Evolutionary conservation across 2,113 vertebrate genomes (phyloP).

Genomic region (Rhipidura dahli): DNA sequence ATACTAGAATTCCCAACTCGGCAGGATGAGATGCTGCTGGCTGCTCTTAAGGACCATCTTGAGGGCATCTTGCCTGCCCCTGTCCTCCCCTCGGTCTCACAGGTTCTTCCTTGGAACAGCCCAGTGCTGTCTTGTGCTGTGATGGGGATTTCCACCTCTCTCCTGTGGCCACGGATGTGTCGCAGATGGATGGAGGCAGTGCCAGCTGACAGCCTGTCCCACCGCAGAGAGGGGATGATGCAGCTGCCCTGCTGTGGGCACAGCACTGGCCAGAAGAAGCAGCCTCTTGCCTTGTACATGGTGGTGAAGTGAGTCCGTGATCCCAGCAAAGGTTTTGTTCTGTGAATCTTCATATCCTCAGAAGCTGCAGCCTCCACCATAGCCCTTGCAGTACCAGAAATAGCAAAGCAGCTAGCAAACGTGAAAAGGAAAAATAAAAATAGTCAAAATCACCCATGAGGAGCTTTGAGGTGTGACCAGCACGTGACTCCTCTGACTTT

Average conservation of each 20-base stretch:
- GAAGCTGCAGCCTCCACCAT: neutral
- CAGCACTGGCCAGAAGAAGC: rapidly evolving
- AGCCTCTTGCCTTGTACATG: rapidly evolving
- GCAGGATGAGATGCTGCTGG: neutral
- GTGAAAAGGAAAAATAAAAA: neutral
- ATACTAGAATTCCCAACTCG: neutral
- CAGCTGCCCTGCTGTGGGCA: rapidly evolving
- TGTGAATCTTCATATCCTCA: neutral
- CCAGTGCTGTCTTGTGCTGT: neutral
- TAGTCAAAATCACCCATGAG: neutral
- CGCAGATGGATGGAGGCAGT: neutral
- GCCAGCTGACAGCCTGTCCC: rapidly evolving
- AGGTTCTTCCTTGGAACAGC: neutral
- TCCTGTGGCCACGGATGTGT: neutral
- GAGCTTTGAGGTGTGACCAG: neutral
- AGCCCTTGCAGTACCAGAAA: neutral
- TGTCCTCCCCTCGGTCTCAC: neutral
- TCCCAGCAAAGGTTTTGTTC: neutral
- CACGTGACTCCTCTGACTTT: neutral
- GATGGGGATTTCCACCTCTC: neutral
- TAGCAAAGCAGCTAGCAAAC: neutral
- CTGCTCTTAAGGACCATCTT: neutral
- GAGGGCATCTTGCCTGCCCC: neutral
- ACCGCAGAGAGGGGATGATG: rapidly evolving
- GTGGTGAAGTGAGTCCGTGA: rapidly evolving